Evolutionary conservation across 1,140 invertebrate species (phyloP), one percentile per base, ranked within the genome.

Genomic region (Hyphantria cunea): DNA sequence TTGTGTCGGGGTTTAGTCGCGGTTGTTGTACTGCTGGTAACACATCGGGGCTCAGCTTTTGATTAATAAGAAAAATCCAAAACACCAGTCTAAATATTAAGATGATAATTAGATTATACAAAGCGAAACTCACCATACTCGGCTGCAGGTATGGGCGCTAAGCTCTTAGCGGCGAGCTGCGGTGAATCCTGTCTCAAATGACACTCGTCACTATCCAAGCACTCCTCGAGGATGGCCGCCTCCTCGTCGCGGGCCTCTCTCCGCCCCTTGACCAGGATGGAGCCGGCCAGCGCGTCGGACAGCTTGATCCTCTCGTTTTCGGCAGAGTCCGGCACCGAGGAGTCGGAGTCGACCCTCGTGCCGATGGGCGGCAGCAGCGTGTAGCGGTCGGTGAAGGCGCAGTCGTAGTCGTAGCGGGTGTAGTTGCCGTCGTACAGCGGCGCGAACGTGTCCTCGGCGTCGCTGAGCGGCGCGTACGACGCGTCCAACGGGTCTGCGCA

Each of bases 361-460:
- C 72, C 76, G 13, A 83, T 86, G 6, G 87, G 87, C 0, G 83
- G 86, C 62, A 86, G 74, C 13, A 84, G 72, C 2, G 82, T 68
- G 68, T 82, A 87, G 0, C 82, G 69, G 66, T 85, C 84, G 6
- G 67, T 68, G 64, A 78, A 80, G 0, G 73, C 33, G 71, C 76
- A 84, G 44, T 82, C 81, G 66, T 77, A 82, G 49, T 82, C 74
- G 49, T 75, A 81, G 34, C 75, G 39, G 0, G 80, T 82, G 54
- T 82, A 84, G 65, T 64, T 68, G 8, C 73, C 78, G 66, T 83
- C 80, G 71, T 75, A 80, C 7, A 76, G 68, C 45, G 79, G 77
- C 37, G 73, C 68, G 71, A 73, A 80, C 9, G 58, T 39, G 34
- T 78, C 65, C 47, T 70, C 74, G 6, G 59, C 70, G 25, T 74